Conservation (phyloP, 2,797 vertebrate species). For the Clamator glandarius region DNA sequence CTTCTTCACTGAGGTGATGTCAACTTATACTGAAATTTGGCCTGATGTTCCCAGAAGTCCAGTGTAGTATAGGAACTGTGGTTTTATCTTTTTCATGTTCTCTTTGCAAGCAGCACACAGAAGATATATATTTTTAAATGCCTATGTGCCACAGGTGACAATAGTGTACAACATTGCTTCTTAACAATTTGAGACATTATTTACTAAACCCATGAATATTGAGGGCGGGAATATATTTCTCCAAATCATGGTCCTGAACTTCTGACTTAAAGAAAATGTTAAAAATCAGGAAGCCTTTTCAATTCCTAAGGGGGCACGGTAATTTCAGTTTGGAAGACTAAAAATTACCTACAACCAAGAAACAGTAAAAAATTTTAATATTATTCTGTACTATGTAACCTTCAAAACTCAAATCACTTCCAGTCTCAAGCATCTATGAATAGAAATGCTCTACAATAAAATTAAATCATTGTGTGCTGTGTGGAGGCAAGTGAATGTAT, state of each 20-base stretch:
- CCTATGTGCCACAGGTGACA: neutral
- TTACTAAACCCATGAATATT: neutral
- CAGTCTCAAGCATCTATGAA: slow-evolving; percentile 40
- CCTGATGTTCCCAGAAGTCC: neutral
- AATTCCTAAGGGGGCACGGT: neutral
- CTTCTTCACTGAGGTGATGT: neutral
- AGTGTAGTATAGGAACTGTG: neutral
- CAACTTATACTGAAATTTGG: neutral
- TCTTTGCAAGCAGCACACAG: neutral
- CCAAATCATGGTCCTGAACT: neutral
- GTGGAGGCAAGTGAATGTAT: neutral
- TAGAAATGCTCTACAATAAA: slow-evolving; percentile 59
- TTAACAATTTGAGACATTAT: neutral
- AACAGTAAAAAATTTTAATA: slow-evolving; percentile 61
- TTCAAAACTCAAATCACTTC: slow-evolving; percentile 33
- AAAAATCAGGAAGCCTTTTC: slow-evolving; percentile 12
- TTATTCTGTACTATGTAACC: neutral
- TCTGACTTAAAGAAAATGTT: neutral
- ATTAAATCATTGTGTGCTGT: slow-evolving; percentile 37
- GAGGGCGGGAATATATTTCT: neutral
- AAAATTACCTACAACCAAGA: slow-evolving; percentile 54
- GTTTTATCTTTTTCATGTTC: neutral
- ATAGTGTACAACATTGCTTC: neutral
- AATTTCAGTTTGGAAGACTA: slow-evolving; percentile 41
- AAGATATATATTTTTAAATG: neutral